phyloP scores from a whole-genome alignment of 2,888 invertebrate genomes.

The Peribatodes rhomboidaria region DNA sequence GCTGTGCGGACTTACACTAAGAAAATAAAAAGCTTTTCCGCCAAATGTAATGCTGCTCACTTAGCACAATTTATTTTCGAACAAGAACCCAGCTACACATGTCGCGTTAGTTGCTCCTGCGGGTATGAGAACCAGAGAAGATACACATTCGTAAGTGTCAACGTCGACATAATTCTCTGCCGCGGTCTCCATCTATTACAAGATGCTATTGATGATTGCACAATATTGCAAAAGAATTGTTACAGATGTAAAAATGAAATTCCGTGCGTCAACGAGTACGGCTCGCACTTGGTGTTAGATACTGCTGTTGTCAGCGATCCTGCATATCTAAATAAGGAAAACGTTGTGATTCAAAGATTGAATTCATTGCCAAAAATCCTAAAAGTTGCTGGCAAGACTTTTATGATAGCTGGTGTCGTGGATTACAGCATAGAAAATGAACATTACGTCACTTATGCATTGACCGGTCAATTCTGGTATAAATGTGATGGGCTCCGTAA shows the following conservation, averaged over 20 bases:
- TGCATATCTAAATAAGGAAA: neutral
- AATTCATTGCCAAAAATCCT: neutral
- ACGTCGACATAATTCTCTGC: neutral
- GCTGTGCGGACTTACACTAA: neutral
- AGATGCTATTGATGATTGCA: neutral
- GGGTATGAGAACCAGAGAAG: neutral
- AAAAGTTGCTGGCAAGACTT: neutral
- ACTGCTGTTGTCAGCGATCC: neutral
- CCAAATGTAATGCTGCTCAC: conserved; percentile 7
- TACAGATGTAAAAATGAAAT: neutral
- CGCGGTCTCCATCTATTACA: neutral
- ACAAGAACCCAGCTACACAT: conserved; percentile 5
- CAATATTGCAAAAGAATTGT: neutral
- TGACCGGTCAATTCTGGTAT: neutral
- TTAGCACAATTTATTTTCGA: conserved; percentile 1
- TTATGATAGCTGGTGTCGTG: neutral
- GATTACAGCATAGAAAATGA: neutral
- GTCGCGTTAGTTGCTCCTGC: neutral
- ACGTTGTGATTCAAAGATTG: neutral
- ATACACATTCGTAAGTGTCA: neutral
- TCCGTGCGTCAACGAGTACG: neutral
- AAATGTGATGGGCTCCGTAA: neutral
- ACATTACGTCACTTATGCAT: neutral
- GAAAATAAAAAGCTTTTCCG: neutral
- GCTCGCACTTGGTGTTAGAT: neutral